Evolutionary conservation across 2,888 invertebrate genomes (phyloP), one percentile per base, ranked within the genome.

Genomic region (Athalia rosae): DNA sequence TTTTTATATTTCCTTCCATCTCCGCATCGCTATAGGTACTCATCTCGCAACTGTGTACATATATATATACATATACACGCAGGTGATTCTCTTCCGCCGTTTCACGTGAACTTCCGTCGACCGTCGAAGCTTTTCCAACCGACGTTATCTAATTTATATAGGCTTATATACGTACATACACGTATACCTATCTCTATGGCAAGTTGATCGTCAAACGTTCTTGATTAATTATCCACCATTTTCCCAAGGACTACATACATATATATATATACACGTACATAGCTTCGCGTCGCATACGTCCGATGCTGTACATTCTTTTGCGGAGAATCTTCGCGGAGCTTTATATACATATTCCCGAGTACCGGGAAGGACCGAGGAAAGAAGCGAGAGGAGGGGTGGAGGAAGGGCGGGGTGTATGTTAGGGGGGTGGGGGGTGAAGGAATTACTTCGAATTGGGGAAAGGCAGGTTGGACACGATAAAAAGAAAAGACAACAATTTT

Each of bases 221-320:
- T 71, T 71, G 71, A 71, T 71, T 71, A 71, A 71, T 71, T 71
- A 71, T 64, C 50, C 50, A 43, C 13, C 4, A 28, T n/a, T 9
- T 45, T 8, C 11, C 43, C 5, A 8, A 41, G 61, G 15, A 8
- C 4, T 13, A 15, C 4, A 53, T 53, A n/a, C 53, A 11, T 53
- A 28, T 28, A 28, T 28, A 28, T 28, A 28, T 4, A 53, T 53
- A n/a, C 53, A 11, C 53, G 28, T 28, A 28, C 28, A 28, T 28
- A 28, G 28, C 28, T 28, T 28, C 28, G 28, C 28, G 28, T 28
- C 28, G 28, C 28, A 28, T 28, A 28, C 28, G 28, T 2, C 28
- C 28, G n/a, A n/a, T n/a, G n/a, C n/a, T n/a, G n/a, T n/a, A n/a
- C n/a, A n/a, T n/a, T n/a, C n/a, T n/a, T 28, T 28, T 28, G 28